Conservation (phyloP, 2,113 vertebrate species). For the Crotalus tigris region DNA sequence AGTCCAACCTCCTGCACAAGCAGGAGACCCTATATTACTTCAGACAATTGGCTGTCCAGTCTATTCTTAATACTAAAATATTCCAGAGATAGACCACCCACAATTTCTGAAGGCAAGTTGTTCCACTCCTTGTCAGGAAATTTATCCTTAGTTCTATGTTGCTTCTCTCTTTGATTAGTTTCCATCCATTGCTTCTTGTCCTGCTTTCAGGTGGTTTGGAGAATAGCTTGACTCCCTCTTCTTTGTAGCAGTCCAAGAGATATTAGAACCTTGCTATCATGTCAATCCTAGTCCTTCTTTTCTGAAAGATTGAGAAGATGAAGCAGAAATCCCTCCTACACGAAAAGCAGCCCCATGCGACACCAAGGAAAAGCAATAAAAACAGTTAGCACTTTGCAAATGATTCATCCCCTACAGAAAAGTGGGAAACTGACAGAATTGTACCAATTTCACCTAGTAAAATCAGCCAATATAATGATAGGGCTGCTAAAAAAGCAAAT, state of each 20-base stretch:
- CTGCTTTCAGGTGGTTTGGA: neutral
- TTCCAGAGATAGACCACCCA: neutral
- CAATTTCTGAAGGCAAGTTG: neutral
- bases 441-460: neutral
- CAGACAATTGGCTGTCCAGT: neutral
- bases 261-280: neutral
- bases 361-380: neutral
- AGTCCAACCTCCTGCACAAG: neutral
- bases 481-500: neutral
- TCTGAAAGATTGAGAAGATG: neutral
- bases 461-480: neutral
- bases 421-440: neutral
- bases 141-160: neutral
- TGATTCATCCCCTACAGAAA: neutral
- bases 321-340: neutral
- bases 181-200: neutral
- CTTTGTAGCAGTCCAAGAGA: neutral
- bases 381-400: neutral
- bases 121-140: neutral
- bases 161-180: neutral
- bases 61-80: neutral
- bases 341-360: neutral
- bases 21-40: neutral
- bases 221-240: neutral
- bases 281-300: neutral